Percentiles rank a stretch among this genome's conserved stretches.
Conservation (phyloP, 2,113 vertebrate species). For the Oplegnathus fasciatus region DNA sequence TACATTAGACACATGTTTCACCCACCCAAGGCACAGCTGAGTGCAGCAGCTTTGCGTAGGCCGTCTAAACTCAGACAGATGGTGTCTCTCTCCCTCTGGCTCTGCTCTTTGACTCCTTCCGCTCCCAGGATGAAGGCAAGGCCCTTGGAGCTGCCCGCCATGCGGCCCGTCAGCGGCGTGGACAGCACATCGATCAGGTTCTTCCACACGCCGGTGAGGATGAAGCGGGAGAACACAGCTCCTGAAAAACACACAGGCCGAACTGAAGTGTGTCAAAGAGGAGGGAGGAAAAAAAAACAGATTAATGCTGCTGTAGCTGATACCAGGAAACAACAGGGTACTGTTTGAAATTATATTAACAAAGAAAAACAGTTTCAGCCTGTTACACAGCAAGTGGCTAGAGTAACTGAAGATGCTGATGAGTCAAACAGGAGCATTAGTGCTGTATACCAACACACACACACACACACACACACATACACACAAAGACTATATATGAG, state of each 20-base stretch:
- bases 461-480: neutral
- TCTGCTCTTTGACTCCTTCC: constrained; percentile 94
- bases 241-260: constrained; percentile 79
- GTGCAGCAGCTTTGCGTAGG: constrained; percentile 92
- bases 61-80: constrained; percentile 97
- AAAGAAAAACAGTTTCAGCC: neutral
- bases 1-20: neutral
- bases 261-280: neutral
- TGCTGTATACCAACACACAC: neutral
- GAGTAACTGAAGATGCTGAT: neutral
- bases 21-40: constrained; percentile 95
- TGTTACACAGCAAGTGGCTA: neutral
- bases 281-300: neutral
- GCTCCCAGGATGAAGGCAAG: constrained; percentile 94
- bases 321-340: neutral
- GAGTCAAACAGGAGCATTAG: neutral
- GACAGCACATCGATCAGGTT: constrained; percentile 97
- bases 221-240: constrained; percentile 91
- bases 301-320: neutral
- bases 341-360: neutral
- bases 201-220: constrained; percentile 97
- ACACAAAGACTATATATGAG: neutral
- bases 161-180: constrained; percentile 92
- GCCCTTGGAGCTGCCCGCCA: constrained; percentile 94
- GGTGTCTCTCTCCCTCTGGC: constrained; percentile 93